Conservation (phyloP, 2,113 vertebrate genomes). For the Candoia aspera region DNA sequence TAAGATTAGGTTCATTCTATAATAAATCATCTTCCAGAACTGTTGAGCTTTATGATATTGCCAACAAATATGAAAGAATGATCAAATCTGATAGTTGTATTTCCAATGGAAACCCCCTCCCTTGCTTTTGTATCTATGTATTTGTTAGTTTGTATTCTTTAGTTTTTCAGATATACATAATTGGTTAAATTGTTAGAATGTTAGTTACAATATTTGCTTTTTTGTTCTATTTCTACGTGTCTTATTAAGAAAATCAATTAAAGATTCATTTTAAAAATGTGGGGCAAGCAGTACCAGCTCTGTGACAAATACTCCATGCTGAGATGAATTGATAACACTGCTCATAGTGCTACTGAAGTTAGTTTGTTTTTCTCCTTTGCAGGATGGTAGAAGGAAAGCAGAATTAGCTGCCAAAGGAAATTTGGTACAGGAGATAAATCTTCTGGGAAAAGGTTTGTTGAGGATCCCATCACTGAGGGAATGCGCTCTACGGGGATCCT, state of each 20-base stretch:
- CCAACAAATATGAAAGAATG: not conserved
- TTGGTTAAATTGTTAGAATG: not conserved
- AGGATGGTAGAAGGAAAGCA: not conserved
- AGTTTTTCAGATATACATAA: not conserved
- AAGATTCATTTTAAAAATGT: not conserved
- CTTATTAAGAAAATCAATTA: not conserved
- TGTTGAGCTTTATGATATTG: not conserved
- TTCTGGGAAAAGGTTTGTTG: not conserved
- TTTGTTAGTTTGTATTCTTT: not conserved
- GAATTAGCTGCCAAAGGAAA: not conserved
- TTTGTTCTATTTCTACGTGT: not conserved
- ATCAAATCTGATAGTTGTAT: not conserved
- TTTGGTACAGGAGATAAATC: not conserved
- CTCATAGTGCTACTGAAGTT: not conserved
- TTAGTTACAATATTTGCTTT: not conserved
- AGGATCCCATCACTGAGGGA: not conserved
- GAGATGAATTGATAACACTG: not conserved
- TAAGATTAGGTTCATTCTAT: too few relatives aligned
- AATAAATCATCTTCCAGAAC: too few relatives aligned
- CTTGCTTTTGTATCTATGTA: not conserved
- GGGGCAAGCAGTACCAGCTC: not conserved
- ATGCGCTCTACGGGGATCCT: not conserved
- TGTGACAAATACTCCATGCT: not conserved
- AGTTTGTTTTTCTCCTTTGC: not conserved
- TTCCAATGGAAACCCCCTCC: not conserved